phyloP scores from a whole-genome alignment of 2,888 invertebrate species.

The Amphipoea oculea region DNA sequence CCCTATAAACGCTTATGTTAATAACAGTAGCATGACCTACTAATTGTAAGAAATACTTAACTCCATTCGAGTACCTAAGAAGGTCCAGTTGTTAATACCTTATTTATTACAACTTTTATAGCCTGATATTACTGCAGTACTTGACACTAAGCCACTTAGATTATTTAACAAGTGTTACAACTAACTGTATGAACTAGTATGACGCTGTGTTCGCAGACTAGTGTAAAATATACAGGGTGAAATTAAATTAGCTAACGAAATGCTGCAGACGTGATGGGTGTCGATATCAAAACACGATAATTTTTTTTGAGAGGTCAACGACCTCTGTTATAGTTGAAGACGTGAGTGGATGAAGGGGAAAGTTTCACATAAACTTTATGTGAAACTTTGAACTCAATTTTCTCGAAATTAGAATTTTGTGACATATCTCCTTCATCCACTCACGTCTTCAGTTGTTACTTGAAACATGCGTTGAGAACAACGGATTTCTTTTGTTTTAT shows the following conservation, averaged over 20 bases:
- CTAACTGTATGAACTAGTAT: background rate
- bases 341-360: too few species aligned
- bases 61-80: background rate
- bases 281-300: background rate
- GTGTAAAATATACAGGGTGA: background rate
- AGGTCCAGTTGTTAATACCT: slow-evolving; percentile 25
- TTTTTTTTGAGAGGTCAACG: background rate
- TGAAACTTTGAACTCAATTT: too few species aligned
- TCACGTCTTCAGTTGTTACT: too few species aligned
- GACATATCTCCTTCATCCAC: too few species aligned
- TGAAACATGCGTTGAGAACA: too few species aligned
- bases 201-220: background rate
- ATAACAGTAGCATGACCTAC: slow-evolving; percentile 11
- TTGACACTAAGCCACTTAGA: slow-evolving; percentile 21
- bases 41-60: slow-evolving; percentile 8
- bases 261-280: background rate
- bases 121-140: slow-evolving; percentile 25
- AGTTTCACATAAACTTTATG: too few species aligned
- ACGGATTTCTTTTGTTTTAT: too few species aligned
- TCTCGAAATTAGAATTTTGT: too few species aligned
- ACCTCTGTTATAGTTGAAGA: background rate
- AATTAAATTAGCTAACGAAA: background rate
- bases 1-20: background rate
- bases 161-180: slow-evolving; percentile 24
- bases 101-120: slow-evolving; percentile 2